Base-by-base conservation (phyloP, 2,797 vertebrate genomes). In the Schizopygopsis malacanthus region DNA sequence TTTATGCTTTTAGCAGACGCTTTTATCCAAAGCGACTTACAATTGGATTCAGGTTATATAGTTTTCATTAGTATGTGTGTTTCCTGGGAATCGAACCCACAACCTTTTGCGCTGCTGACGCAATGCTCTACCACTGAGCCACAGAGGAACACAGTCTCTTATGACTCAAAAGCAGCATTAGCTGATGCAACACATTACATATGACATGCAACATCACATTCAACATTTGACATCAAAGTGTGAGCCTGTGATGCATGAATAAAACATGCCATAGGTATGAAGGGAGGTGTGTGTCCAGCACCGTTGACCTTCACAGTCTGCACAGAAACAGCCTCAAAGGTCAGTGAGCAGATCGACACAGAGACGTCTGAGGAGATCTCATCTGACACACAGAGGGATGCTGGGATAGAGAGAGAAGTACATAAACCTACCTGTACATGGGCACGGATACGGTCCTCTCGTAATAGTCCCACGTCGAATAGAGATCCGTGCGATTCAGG, bases 381-480 rank as follows among this genome's bases (percentile, higher is more conserved):
- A 52, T 83, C 77, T 83, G 79, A 82, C 78, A 81, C 75, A 54
- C 79, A 72, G 67, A 65, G 86, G 79, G 15, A 78, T 18, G 45
- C 43, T 37, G 47, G 18, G 47, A 81, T 39, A 79, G 45, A 79
- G 43, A 13, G 11, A 16, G n/a, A 18, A 11, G 18, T 56, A 4
- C 12, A 69, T 39, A 11, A 87, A 96, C 95, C 98, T 98, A 96
- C 95, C 98, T 98, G 96, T 99, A 99, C 97, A 99, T 98, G 87
- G 98, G 98, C 83, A 98, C 97, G 0, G 97, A 96, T 71, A 97
- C 96, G 0, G 97, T 97, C 87, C 97, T 96, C 25, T 99, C 97
- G 0, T 99, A 99, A 89, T 98, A 97, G 89, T 98, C 97, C 98
- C 98, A 99, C 1, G 98, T 99, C 10, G 98, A 98, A 41, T 94